Evolutionary conservation across 2,797 vertebrate species (phyloP).

Genomic region (Melanotaenia boesemani): DNA sequence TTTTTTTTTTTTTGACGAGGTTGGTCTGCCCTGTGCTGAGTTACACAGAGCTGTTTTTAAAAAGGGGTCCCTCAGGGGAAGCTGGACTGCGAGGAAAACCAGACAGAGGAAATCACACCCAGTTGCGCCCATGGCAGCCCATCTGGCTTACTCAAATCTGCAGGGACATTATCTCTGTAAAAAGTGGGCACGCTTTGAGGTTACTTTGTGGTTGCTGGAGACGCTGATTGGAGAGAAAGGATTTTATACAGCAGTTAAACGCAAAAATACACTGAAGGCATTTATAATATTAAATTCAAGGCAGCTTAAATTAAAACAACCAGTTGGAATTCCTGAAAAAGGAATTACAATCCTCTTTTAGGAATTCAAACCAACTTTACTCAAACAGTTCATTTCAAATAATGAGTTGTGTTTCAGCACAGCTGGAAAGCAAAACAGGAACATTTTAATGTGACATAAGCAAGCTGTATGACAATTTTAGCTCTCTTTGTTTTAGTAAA

Average conservation of each 20-base stretch:
- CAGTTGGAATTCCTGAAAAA: not conserved
- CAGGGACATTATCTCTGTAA: constrained; percentile 64
- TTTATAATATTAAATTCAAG: constrained; percentile 27
- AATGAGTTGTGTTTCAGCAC: constrained; percentile 3
- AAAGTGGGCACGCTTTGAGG: constrained; percentile 49
- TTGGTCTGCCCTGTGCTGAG: constrained; percentile 31
- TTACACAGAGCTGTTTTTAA: constrained; percentile 68
- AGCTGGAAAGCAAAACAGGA: constrained; percentile 14
- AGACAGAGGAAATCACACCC: constrained; percentile 83
- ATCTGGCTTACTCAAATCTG: constrained; percentile 68
- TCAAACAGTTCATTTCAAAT: constrained; percentile 25
- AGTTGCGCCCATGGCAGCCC: constrained; percentile 63
- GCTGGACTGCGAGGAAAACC: constrained; percentile 82
- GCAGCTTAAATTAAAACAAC: constrained; percentile 32
- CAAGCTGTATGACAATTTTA: not conserved
- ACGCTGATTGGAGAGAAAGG: constrained; percentile 24
- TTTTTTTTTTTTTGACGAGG: constrained; percentile 28
- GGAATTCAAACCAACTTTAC: constrained; percentile 39
- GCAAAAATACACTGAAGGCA: constrained; percentile 33
- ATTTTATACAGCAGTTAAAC: constrained; percentile 41
- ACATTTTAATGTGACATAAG: constrained; percentile 21
- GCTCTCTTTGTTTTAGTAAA: constrained; percentile 10
- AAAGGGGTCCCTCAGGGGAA: constrained; percentile 81
- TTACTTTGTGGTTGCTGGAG: constrained; percentile 54
- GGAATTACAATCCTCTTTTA: constrained; percentile 11